Evolutionary conservation across 2,888 invertebrate genomes (phyloP).

Genomic region (Amphipoea oculea): DNA sequence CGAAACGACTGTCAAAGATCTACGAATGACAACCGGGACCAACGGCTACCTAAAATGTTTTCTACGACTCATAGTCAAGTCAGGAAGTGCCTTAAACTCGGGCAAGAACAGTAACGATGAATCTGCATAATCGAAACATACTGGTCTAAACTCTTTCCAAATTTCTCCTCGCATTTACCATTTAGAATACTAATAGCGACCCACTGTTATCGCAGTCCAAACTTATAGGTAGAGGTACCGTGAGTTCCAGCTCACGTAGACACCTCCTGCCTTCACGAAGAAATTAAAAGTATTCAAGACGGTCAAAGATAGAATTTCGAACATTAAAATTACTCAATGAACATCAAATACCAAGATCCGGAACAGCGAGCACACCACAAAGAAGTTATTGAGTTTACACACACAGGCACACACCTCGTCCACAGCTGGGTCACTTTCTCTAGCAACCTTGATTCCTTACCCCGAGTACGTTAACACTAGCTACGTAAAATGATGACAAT

Average conservation of each 20-base stretch:
- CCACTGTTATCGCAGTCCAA: conserved; percentile 34
- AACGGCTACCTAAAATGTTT: not conserved
- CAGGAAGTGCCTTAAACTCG: conserved; percentile 15
- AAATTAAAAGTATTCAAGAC: conserved; percentile 42
- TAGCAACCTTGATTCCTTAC: conserved; percentile 89
- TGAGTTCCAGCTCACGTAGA: conserved; percentile 14
- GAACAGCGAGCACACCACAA: conserved; percentile 67
- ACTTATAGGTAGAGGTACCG: not conserved
- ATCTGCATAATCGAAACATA: conserved; percentile 39
- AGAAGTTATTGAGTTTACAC: conserved; percentile 72
- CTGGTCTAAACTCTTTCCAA: conserved; percentile 55
- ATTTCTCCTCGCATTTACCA: conserved; percentile 63
- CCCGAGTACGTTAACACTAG: conserved; percentile 81
- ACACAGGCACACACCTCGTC: conserved; percentile 70
- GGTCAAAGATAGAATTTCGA: conserved; percentile 22
- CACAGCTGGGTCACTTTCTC: conserved; percentile 88
- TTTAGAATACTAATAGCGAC: conserved; percentile 67
- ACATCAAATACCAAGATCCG: conserved; percentile 59
- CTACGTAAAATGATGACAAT: conserved; percentile 81
- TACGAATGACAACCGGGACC: not conserved
- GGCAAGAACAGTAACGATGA: conserved; percentile 7
- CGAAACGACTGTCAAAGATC: not conserved
- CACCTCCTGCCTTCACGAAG: not conserved
- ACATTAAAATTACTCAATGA: conserved; percentile 54
- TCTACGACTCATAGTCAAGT: not conserved